A percentile compares a stretch with the other conserved stretches of the same genome.
Evolutionary conservation across 2,113 vertebrate species (phyloP).

Genomic region (Pseudorectes ferrugineus): DNA sequence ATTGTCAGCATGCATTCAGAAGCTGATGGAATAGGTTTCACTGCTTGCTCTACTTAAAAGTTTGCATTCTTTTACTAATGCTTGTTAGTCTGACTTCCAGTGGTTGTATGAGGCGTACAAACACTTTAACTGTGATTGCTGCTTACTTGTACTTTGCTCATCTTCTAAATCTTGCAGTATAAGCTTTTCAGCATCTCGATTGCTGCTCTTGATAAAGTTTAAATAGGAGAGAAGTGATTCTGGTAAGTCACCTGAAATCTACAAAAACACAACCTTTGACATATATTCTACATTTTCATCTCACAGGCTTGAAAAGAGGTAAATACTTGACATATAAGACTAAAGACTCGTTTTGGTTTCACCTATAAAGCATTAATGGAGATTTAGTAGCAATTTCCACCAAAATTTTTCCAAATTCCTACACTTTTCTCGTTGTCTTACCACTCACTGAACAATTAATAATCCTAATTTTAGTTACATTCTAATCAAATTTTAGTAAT

Average conservation of each 20-base stretch:
- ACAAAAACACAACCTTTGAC: background rate
- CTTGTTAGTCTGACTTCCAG: background rate
- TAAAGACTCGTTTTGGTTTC: background rate
- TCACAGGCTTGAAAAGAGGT: background rate
- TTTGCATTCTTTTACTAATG: background rate
- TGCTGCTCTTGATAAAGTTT: constrained; percentile 72
- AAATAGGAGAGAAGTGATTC: constrained; percentile 81
- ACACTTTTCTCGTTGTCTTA: background rate
- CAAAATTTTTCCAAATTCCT: background rate
- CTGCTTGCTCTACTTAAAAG: background rate
- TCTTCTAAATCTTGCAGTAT: constrained; percentile 78
- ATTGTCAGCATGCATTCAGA: background rate
- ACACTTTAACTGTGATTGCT: background rate
- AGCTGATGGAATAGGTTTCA: background rate
- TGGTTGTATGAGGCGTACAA: background rate
- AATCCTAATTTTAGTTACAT: background rate
- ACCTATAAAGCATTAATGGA: background rate
- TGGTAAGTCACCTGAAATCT: constrained; percentile 76
- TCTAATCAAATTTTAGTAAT: background rate
- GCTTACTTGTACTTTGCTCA: constrained; percentile 63
- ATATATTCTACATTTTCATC: background rate
- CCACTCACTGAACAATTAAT: background rate
- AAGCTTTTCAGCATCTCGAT: constrained; percentile 74
- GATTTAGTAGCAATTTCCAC: background rate
- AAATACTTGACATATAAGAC: background rate